These are phyloP conservation scores for Tipula confusa DNA, from an alignment of 2,888 invertebrate species.

Conservation along the genomic window DNA sequence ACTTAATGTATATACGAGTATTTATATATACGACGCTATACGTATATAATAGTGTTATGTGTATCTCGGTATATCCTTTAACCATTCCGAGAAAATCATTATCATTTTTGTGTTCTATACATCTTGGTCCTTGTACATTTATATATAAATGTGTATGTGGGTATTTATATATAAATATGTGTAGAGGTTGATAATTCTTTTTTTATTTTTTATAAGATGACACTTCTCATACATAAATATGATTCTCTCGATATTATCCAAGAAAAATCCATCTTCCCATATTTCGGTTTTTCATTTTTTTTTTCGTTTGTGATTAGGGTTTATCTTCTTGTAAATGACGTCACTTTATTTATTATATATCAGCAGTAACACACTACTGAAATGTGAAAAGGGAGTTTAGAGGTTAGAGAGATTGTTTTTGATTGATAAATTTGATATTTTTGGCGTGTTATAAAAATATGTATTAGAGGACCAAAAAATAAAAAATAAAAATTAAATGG, in stretches of 20 bases:
- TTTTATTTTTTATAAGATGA: background rate
- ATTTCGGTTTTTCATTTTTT: background rate
- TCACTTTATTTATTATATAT: conserved; percentile 13
- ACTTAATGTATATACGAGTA: background rate
- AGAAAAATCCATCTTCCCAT: background rate
- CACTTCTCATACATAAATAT: background rate
- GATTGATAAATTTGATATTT: conserved; percentile 25
- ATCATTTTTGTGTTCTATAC: background rate
- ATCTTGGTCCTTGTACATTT: background rate
- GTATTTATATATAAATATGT: background rate
- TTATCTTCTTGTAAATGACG: conserved; percentile 9
- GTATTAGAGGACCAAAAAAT: no score
- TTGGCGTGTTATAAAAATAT: conserved; percentile 4
- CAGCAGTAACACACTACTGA: background rate
- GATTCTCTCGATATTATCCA: background rate
- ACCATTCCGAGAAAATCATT: background rate
- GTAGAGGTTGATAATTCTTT: background rate
- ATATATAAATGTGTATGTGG: background rate
- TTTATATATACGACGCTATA: background rate
- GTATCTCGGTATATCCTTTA: background rate
- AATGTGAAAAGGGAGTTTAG: conserved; percentile 20
- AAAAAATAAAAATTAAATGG: background rate
- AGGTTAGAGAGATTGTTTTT: conserved; percentile 14
- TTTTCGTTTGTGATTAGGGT: conserved; percentile 14
- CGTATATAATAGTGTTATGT: background rate